Conservation (phyloP, 1,140 invertebrate species). For the Neodiprion lecontei region DNA sequence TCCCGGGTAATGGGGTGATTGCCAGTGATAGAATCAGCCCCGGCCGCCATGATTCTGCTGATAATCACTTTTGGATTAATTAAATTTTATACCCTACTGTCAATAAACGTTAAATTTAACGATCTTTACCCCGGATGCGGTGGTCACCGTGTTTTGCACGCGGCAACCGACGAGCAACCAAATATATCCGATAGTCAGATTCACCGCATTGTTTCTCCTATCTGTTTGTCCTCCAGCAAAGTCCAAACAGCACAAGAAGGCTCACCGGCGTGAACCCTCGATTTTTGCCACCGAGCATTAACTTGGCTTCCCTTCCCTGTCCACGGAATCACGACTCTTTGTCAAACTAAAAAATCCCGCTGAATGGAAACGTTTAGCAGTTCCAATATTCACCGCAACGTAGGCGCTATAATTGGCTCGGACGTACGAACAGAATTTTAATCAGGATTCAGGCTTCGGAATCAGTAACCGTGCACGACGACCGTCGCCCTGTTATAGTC, state of each 20-base stretch:
- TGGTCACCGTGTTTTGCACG: no score
- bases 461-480: neutral
- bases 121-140: slow-evolving; percentile 15
- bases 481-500: neutral
- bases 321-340: no score
- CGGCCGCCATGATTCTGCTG: slow-evolving; percentile 48
- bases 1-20: slow-evolving; percentile 57
- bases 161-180: no score
- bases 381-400: neutral
- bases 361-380: neutral
- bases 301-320: no score
- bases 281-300: no score
- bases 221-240: no score
- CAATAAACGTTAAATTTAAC: slow-evolving; percentile 63
- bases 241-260: no score
- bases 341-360: neutral
- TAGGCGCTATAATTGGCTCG: neutral
- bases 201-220: no score
- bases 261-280: no score
- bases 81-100: slow-evolving; percentile 57
- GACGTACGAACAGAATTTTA: neutral
- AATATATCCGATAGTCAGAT: no score
- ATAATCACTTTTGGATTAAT: slow-evolving; percentile 64
- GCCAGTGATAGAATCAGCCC: slow-evolving; percentile 60
- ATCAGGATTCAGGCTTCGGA: slow-evolving; percentile 3